Percentiles rank a stretch among this genome's conserved stretches.
These are phyloP conservation scores for Regulus satrapa DNA, from an alignment of 2,113 vertebrate genomes.

Conservation along the genomic window DNA sequence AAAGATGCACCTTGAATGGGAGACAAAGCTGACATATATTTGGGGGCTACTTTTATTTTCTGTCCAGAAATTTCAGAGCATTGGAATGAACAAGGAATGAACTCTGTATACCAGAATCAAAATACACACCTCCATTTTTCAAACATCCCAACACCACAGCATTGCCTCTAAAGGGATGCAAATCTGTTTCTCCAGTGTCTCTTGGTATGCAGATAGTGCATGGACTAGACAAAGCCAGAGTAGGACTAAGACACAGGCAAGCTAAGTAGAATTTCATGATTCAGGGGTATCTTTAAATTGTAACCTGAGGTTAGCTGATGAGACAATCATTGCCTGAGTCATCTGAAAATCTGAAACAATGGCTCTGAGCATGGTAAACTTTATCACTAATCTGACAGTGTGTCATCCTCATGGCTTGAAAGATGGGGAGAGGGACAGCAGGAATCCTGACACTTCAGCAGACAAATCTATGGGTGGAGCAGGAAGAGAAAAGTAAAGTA, in stretches of 20 bases:
- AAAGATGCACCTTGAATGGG: background rate
- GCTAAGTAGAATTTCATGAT: background rate
- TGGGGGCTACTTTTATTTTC: background rate
- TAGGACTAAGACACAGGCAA: background rate
- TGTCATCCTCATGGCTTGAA: background rate
- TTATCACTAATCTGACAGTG: background rate
- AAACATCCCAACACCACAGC: background rate
- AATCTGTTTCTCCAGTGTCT: background rate
- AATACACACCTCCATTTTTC: background rate
- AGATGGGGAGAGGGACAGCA: background rate
- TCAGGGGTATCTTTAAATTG: background rate
- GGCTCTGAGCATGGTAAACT: background rate
- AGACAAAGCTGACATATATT: background rate
- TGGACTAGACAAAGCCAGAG: background rate
- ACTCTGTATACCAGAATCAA: background rate
- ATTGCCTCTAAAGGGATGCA: background rate
- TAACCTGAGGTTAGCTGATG: background rate
- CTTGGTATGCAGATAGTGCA: background rate
- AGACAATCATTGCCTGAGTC: background rate
- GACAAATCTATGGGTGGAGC: background rate
- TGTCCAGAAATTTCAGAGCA: background rate
- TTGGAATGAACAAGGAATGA: background rate
- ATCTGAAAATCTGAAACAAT: background rate
- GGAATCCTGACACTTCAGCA: conserved; percentile 32
- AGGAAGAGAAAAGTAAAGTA: background rate